Conservation (phyloP, 1,140 invertebrate genomes). For the Adelges cooleyi region DNA sequence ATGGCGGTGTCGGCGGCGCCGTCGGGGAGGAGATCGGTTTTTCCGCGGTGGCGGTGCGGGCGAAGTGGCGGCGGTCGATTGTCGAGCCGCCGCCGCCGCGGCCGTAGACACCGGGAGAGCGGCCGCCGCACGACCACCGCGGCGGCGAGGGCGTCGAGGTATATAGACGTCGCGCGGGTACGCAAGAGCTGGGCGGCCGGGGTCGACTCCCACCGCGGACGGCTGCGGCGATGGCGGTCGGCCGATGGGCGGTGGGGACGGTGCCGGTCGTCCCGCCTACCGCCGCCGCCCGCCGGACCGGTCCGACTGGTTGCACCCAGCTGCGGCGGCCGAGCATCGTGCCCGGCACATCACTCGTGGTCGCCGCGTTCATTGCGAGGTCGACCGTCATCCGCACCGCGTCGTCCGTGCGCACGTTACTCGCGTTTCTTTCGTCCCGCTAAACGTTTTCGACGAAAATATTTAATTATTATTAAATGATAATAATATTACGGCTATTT, state of each 20-base stretch:
- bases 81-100: background rate
- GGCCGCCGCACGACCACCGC: background rate
- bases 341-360: background rate
- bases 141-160: background rate
- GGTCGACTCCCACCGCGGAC: background rate
- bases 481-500: too few relatives aligned
- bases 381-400: constrained; percentile 7
- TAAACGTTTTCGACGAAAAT: too few relatives aligned
- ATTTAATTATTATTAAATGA: too few relatives aligned
- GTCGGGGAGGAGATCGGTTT: background rate
- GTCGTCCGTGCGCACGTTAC: constrained; percentile 17
- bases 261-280: background rate
- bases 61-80: background rate
- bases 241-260: background rate
- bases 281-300: constrained; percentile 9
- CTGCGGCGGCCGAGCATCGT: background rate
- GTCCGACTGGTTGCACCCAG: constrained; percentile 20
- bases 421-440: too few relatives aligned
- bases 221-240: constrained; percentile 4
- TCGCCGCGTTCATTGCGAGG: constrained; percentile 12
- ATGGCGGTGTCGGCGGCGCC: background rate
- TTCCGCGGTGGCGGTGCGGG: background rate
- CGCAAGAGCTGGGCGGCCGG: background rate
- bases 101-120: background rate
- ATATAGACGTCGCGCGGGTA: background rate